Conservation (phyloP, 1,140 invertebrate species). For the Trichomalopsis sarcophagae region DNA sequence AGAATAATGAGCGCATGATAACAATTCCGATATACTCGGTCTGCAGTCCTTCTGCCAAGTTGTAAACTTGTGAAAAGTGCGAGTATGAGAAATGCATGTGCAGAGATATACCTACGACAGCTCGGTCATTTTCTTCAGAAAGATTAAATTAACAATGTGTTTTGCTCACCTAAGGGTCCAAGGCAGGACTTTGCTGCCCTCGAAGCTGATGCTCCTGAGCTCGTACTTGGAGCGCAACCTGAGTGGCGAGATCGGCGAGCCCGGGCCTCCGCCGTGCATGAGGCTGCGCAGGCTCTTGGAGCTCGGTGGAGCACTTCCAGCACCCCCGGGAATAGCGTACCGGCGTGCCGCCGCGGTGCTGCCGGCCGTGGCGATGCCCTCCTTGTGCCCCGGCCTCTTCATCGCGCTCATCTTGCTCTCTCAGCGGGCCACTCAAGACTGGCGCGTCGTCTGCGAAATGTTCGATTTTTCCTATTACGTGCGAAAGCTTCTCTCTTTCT, state of each 20-base stretch:
- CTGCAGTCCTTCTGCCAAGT: too few species aligned
- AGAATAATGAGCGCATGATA: too few species aligned
- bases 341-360: conserved; percentile 59
- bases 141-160: too few species aligned
- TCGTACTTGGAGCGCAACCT: conserved; percentile 70
- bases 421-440: neutral
- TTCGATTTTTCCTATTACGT: neutral
- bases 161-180: conserved; percentile 68
- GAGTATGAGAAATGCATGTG: too few species aligned
- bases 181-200: conserved; percentile 71
- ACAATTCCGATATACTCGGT: too few species aligned
- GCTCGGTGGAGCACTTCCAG: conserved; percentile 43
- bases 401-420: conserved; percentile 63
- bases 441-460: neutral
- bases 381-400: conserved; percentile 55
- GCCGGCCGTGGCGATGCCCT: conserved; percentile 46
- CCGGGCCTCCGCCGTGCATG: conserved; percentile 58
- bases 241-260: conserved; percentile 64
- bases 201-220: conserved; percentile 73
- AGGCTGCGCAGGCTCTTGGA: conserved; percentile 65
- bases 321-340: conserved; percentile 62
- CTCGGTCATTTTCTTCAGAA: too few species aligned
- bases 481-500: too few species aligned
- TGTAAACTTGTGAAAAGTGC: too few species aligned
- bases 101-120: too few species aligned